These are phyloP conservation scores for Eospalax fontanierii DNA, from an alignment of 2,797 vertebrate species.

Conservation along the genomic window DNA sequence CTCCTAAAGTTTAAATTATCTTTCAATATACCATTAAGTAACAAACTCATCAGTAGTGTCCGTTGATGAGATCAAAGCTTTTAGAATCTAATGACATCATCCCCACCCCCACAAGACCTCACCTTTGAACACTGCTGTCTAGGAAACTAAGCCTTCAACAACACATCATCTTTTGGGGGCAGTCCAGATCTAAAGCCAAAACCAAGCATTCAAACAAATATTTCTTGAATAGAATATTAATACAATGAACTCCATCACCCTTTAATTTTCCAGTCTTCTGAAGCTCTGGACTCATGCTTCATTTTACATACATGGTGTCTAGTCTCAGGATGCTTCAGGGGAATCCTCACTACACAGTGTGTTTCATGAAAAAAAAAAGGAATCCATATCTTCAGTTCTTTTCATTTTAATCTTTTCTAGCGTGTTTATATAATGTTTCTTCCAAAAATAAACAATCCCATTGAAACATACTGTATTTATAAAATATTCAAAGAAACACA, in stretches of 20 bases:
- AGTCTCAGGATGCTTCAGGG: neutral
- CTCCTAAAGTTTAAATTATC: neutral
- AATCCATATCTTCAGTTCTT: neutral
- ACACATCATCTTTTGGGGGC: neutral
- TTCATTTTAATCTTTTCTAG: conserved; percentile 42
- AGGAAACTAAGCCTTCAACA: neutral
- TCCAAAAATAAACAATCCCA: neutral
- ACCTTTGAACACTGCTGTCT: neutral
- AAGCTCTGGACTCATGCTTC: neutral
- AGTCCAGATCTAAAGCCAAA: neutral
- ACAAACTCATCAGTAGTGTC: neutral
- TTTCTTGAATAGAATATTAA: conserved; percentile 31
- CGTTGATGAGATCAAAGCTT: neutral
- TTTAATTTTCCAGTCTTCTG: neutral
- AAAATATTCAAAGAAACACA: conserved; percentile 46
- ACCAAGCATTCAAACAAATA: conserved; percentile 22
- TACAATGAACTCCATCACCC: neutral
- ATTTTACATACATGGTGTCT: neutral
- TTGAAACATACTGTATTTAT: neutral
- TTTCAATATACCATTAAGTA: neutral
- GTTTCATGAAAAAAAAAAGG: neutral
- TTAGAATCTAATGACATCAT: neutral
- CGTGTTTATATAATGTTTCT: neutral
- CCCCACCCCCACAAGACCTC: neutral
- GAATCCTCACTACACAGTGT: neutral